Evolutionary conservation across 2,888 invertebrate species (phyloP).

Genomic region (Pyrocoelia pectoralis): DNA sequence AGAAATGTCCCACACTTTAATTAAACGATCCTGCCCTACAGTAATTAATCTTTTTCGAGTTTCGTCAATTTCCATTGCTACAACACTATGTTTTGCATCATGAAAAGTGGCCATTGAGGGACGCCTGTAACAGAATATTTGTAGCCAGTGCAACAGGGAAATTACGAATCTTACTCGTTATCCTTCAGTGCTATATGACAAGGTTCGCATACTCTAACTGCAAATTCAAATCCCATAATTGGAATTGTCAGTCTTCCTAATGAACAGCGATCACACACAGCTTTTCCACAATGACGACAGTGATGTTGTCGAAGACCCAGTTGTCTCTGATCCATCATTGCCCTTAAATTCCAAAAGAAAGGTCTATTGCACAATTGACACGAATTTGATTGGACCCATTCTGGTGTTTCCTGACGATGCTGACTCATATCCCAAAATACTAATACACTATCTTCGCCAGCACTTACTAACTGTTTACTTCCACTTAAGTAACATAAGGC

Average conservation of each 20-base stretch:
- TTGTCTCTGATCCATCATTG: slow-evolving; percentile 98
- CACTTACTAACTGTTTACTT: slow-evolving; percentile 84
- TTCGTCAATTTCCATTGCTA: slow-evolving; percentile 89
- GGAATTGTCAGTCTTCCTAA: slow-evolving; percentile 89
- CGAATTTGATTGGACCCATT: slow-evolving; percentile 93
- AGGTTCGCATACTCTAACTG: slow-evolving; percentile 93
- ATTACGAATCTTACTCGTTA: slow-evolving; percentile 75
- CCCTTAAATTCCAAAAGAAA: slow-evolving; percentile 98
- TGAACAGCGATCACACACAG: slow-evolving; percentile 94
- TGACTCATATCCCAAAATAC: slow-evolving; percentile 96
- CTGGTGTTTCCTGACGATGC: slow-evolving; percentile 89
- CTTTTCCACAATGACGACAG: slow-evolving; percentile 93
- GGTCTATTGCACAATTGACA: slow-evolving; percentile 95
- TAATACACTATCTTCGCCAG: slow-evolving; percentile 90
- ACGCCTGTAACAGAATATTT: slow-evolving; percentile 71
- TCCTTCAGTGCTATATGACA: slow-evolving; percentile 86
- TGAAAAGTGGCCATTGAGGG: slow-evolving; percentile 94
- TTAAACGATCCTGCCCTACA: slow-evolving; percentile 93
- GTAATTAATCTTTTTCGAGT: slow-evolving; percentile 87
- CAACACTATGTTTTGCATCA: slow-evolving; percentile 92
- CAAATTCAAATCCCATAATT: slow-evolving; percentile 97
- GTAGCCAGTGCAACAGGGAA: too few relatives aligned
- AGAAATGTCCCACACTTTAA: slow-evolving; percentile 91
- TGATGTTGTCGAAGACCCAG: slow-evolving; percentile 91
- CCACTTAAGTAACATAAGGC: slow-evolving; percentile 84